Base-by-base conservation (phyloP, 1,140 invertebrate species). In the Hyles euphorbiae region DNA sequence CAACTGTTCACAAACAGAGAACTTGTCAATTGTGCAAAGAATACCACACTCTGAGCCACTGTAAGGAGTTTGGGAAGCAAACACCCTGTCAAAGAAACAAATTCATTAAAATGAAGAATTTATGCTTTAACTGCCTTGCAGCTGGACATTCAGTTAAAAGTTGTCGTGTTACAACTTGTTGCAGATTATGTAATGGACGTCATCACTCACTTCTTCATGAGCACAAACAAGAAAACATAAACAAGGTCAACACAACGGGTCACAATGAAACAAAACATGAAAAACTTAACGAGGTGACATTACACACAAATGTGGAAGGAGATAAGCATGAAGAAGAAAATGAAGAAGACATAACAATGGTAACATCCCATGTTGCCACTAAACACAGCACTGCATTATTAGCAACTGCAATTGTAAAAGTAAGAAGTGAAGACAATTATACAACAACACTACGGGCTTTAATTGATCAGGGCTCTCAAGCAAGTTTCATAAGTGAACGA, bases 101-200 rank as follows among this genome's bases (percentile, higher is more conserved):
- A 6, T 68, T 65, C 56, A 61, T 72, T 1, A 56, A 68, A 54
- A 58, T 8, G 9, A 66, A 70, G 8, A 65, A 59, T 36, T 51
- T 75, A 12, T 78, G 73, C 56, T 78, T 67, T 48, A 78, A 76
- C 52, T 76, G 71, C 53, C 49, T 74, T 40, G 58, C 57, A 45
- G 52, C 62, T 9, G 65, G 63, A 22, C 75, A 77, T 60, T 61
- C 65, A 50, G 68, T 57, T 44, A 49, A 32, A 7, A 61, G 63
- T 32, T 76, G 73, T 68, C 60, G 67, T 11, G 12, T 68, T 48
- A 60, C 66, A 56, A 60, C 52, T 40, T 59, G 62, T 10, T 76
- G 73, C 51, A 55, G 65, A 34, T 46, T 73, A 53, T 76, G 70
- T 46, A 58, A 63, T 43, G 66, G 59, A 43, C 68, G 71, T 61